Conservation (phyloP, 37 sponge, comb jelly and placozoan genomes). For the Ephydatia muelleri region DNA sequence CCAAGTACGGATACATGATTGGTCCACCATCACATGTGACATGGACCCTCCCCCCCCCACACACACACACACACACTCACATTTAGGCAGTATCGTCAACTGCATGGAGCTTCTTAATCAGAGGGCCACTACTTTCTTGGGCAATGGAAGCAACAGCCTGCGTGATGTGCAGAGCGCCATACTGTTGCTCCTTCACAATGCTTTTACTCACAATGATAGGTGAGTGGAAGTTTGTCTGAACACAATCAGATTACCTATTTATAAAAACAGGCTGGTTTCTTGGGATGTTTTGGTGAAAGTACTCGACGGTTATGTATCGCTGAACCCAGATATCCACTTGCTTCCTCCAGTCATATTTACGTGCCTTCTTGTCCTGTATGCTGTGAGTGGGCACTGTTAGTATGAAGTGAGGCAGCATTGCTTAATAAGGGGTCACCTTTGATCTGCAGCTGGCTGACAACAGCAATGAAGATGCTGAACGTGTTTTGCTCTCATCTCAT, state of each 20-base stretch:
- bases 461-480: neutral
- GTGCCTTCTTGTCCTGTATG: constrained; percentile 31
- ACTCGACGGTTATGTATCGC: constrained; percentile 22
- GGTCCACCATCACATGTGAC: no score
- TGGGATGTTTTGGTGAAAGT: constrained; percentile 16
- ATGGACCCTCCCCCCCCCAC: no score
- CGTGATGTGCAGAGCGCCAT: constrained; percentile 15
- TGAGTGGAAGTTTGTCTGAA: neutral
- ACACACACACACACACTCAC: no score
- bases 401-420: neutral
- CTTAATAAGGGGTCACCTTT: neutral
- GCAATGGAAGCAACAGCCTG: neutral
- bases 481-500: neutral
- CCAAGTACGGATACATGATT: constrained; percentile 17
- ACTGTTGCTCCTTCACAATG: constrained; percentile 12
- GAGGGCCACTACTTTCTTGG: neutral
- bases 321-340: constrained; percentile 51
- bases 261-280: constrained; percentile 12
- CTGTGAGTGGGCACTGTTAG: constrained; percentile 34
- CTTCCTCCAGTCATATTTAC: constrained; percentile 45
- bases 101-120: constrained; percentile 37
- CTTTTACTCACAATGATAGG: constrained; percentile 7
- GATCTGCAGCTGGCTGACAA: neutral
- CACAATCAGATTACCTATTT: neutral
- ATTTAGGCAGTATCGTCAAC: constrained; percentile 24